Conservation (phyloP, 1,140 invertebrate species). For the Idris sp. region DNA sequence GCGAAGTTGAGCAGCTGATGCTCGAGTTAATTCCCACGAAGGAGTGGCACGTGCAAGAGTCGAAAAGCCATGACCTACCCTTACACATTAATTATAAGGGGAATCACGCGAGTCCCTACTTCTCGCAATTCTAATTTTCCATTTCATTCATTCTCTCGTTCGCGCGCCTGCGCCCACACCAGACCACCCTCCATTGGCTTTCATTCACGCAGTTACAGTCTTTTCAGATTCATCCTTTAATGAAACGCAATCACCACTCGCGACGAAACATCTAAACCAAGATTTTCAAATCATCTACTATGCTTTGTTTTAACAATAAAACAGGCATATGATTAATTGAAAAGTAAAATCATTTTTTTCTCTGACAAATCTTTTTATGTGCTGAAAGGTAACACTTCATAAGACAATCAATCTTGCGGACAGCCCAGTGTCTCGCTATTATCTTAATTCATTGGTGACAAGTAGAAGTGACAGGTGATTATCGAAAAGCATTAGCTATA, state of each 20-base stretch:
- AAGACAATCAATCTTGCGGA: constrained; percentile 31
- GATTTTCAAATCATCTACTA: too few relatives aligned
- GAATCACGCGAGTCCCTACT: constrained; percentile 65
- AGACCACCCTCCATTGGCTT: constrained; percentile 41
- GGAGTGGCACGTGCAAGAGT: constrained; percentile 60
- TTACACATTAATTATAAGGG: constrained; percentile 78
- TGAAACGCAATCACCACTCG: constrained; percentile 53
- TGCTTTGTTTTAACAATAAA: too few relatives aligned
- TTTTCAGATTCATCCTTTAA: constrained; percentile 66
- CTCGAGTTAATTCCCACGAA: constrained; percentile 70
- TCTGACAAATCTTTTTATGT: too few relatives aligned
- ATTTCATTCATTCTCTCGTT: constrained; percentile 59
- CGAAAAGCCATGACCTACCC: constrained; percentile 74
- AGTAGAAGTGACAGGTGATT: constrained; percentile 64
- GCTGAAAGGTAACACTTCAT: constrained; percentile 14
- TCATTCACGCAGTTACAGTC: constrained; percentile 69
- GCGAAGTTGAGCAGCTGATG: constrained; percentile 68
- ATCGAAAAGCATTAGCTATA: constrained; percentile 55
- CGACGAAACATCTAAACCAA: constrained; percentile 5
- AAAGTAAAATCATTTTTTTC: too few relatives aligned
- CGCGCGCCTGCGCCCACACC: constrained; percentile 26
- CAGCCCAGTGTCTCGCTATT: constrained; percentile 27
- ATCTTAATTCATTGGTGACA: constrained; percentile 46
- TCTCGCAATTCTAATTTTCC: constrained; percentile 63
- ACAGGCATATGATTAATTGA: constrained; percentile 23